These are phyloP conservation scores for Rhadinocentrus ornatus DNA, from an alignment of 2,797 vertebrate species.

Conservation along the genomic window DNA sequence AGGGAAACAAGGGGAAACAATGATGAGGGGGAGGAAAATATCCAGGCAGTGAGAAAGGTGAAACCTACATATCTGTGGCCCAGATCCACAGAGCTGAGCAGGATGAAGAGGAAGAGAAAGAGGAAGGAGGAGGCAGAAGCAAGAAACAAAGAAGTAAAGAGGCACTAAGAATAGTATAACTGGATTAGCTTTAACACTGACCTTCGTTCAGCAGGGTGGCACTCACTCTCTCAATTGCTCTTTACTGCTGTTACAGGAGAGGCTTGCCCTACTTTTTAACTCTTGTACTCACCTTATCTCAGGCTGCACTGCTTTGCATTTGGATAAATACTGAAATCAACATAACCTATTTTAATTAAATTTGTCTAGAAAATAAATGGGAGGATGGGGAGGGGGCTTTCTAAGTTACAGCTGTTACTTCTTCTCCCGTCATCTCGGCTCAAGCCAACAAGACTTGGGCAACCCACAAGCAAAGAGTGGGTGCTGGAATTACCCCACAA, in stretches of 20 bases:
- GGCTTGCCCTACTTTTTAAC: conserved; percentile 49
- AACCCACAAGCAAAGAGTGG: background rate
- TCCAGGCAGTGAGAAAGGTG: conserved; percentile 28
- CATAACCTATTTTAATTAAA: background rate
- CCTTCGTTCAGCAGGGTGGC: conserved; percentile 58
- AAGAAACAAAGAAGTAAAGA: conserved; percentile 61
- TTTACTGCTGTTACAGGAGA: conserved; percentile 39
- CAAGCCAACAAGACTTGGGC: background rate
- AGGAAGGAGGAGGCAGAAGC: conserved; percentile 17
- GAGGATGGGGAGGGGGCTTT: background rate
- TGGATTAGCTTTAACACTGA: conserved; percentile 70
- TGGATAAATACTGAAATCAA: background rate
- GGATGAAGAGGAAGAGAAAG: conserved; percentile 24
- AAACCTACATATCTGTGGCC: conserved; percentile 50
- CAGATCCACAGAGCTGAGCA: conserved; percentile 38
- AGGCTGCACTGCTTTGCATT: background rate
- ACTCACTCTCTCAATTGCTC: conserved; percentile 41
- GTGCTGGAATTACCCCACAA: background rate
- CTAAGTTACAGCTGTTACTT: background rate
- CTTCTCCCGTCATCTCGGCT: background rate
- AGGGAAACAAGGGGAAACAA: conserved; percentile 1
- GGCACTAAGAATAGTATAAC: conserved; percentile 72
- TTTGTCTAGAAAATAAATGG: background rate
- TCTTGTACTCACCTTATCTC: conserved; percentile 11
- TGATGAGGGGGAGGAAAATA: background rate